A percentile compares a stretch with the other conserved stretches of the same genome.
Evolutionary conservation across 2,113 vertebrate genomes (phyloP).

Genomic region (Macrotis lagotis): DNA sequence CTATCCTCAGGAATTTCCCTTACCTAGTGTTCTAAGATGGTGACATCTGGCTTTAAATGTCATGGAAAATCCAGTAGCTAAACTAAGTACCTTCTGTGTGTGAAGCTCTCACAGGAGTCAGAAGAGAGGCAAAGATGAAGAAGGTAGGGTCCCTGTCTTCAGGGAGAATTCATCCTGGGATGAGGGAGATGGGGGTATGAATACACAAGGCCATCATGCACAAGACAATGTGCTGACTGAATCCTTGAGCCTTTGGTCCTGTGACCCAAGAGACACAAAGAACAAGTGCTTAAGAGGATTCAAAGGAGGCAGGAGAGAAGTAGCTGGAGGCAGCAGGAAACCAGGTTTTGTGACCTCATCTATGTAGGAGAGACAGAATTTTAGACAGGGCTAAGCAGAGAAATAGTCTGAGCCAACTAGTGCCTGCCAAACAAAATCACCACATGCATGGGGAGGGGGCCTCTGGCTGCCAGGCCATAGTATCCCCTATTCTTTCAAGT

Average conservation of each 20-base stretch:
- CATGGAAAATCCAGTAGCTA: background rate
- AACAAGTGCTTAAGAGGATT: background rate
- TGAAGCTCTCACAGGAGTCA: background rate
- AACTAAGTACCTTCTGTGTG: background rate
- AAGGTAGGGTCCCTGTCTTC: background rate
- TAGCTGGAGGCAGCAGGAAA: background rate
- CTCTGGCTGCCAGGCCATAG: background rate
- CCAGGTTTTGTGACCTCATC: background rate
- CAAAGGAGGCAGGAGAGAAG: background rate
- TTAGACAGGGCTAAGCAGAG: background rate
- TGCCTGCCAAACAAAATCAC: background rate
- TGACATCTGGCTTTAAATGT: background rate
- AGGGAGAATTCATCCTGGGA: background rate
- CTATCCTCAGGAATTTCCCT: background rate
- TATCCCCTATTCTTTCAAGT: background rate
- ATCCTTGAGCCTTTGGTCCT: background rate
- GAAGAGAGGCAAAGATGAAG: background rate
- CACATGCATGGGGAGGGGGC: background rate
- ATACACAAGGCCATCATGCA: background rate
- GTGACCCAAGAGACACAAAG: background rate
- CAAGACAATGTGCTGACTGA: background rate
- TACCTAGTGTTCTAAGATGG: background rate
- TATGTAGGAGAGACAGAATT: background rate
- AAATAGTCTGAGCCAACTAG: background rate
- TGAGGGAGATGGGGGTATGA: background rate